Base-by-base conservation (phyloP, 2,888 invertebrate species). In the Blastobasis adustella region DNA sequence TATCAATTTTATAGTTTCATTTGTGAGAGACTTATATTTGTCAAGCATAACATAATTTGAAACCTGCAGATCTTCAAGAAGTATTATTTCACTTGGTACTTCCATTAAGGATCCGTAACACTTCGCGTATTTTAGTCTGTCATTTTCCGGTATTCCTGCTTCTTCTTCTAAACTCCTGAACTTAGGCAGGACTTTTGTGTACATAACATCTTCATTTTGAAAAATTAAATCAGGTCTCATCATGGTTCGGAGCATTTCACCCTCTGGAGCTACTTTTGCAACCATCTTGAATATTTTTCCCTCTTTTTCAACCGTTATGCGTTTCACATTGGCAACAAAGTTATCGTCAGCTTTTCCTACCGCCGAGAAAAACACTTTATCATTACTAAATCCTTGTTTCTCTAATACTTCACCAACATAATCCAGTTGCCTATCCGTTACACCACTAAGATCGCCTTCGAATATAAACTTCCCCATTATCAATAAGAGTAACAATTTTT, bases 321-420 rank as follows among this genome's bases (percentile, higher is more conserved):
- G 59, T 52, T 63, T 70, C 0, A 69, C 63, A 40, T 52, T 60
- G 10, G 72, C 65, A 7, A 51, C 56, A 51, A 65, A 76, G 54
- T 73, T 75, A 9, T 76, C 76, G 8, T 67, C 76, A 1, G 60
- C 61, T 52, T 55, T 55, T 1, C 76, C 73, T 3, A 75, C 66
- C 6, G 62, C 47, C 44, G 64, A 53, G 2, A 78, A 53, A 0
- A 45, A 46, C 0, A 71, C 65, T 49, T 67, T 69, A 5, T 59
- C 63, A 37, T 65, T 58, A 41, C 56, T 59, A n/a, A 55, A 69
- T 2, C 71, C 73, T 40, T 54, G 60, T 50, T 72, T 57, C 43
- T 66, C 52, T 1, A 79, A 54, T 0, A 71, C 62, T 48, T 66
- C 59, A 37, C 61, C 56, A 4, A 79, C 69, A 38, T 58, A 72